These are phyloP conservation scores for Toxotes chatareus DNA, from an alignment of 2,113 vertebrate species.

Conservation along the genomic window DNA sequence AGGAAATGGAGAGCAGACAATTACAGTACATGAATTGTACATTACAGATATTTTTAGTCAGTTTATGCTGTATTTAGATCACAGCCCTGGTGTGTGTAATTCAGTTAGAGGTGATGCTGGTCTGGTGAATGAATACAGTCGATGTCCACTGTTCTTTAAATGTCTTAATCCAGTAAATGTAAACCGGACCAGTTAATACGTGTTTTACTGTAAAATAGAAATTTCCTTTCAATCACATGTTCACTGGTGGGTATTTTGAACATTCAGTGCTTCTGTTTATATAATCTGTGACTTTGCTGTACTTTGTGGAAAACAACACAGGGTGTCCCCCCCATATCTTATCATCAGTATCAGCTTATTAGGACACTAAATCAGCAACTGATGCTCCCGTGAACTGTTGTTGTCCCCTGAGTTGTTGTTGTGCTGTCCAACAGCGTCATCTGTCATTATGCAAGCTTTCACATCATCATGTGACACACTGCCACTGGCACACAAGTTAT, in stretches of 20 bases:
- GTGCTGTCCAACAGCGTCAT: neutral
- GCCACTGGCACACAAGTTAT: neutral
- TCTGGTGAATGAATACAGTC: too few relatives aligned
- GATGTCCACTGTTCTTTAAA: too few relatives aligned
- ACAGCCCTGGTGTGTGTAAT: too few relatives aligned
- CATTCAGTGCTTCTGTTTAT: neutral
- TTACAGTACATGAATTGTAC: neutral
- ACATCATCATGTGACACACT: neutral
- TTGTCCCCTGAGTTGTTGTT: neutral
- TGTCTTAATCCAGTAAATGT: too few relatives aligned
- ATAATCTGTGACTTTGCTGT: neutral
- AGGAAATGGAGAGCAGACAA: neutral
- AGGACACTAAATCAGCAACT: constrained; percentile 2
- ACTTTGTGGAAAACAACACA: constrained; percentile 22
- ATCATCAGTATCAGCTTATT: constrained; percentile 18
- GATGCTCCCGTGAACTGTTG: constrained; percentile 12
- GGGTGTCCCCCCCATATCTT: constrained; percentile 16
- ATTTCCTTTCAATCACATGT: too few relatives aligned
- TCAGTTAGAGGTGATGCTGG: too few relatives aligned
- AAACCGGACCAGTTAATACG: too few relatives aligned
- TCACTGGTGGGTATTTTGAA: neutral
- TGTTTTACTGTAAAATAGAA: neutral
- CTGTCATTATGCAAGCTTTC: neutral
- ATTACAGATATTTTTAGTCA: neutral
- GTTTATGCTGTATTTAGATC: neutral